Conservation (phyloP, 2,797 vertebrate species). For the Natrix natrix region DNA sequence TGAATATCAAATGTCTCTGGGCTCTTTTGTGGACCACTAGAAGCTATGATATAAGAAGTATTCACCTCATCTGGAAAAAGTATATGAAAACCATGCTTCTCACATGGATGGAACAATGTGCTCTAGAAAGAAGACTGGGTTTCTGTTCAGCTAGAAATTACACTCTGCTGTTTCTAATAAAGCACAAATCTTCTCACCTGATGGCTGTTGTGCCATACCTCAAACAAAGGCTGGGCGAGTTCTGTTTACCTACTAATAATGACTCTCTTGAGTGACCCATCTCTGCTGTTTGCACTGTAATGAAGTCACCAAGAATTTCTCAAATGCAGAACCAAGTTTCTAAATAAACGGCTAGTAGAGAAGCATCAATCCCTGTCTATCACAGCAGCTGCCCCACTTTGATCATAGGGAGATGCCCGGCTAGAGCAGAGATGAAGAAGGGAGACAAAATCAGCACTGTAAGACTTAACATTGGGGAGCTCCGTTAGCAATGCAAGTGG, state of each 20-base stretch:
- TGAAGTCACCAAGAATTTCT: not conserved
- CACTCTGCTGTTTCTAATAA: not conserved
- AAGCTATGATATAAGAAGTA: rapidly evolving
- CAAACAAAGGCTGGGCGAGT: not conserved
- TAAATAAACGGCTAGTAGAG: not conserved
- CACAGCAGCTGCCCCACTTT: not conserved
- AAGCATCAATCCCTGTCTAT: constrained; percentile 6
- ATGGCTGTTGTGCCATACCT: not conserved
- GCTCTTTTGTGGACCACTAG: not conserved
- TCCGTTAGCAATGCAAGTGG: not conserved
- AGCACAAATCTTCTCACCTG: not conserved
- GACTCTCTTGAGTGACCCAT: not conserved
- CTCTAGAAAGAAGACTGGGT: not conserved
- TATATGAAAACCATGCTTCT: not conserved
- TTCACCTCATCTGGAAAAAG: not conserved
- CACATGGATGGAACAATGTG: not conserved
- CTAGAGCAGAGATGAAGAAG: not conserved
- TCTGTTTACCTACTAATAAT: not conserved
- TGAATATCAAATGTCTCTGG: not conserved
- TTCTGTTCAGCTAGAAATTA: not conserved
- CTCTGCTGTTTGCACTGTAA: not conserved
- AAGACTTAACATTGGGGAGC: constrained; percentile 34
- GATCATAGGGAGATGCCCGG: not conserved
- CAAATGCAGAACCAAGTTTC: constrained; percentile 9
- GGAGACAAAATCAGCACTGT: not conserved